phyloP scores from a whole-genome alignment of 2,888 invertebrate genomes.

The Campaea margaritaria region DNA sequence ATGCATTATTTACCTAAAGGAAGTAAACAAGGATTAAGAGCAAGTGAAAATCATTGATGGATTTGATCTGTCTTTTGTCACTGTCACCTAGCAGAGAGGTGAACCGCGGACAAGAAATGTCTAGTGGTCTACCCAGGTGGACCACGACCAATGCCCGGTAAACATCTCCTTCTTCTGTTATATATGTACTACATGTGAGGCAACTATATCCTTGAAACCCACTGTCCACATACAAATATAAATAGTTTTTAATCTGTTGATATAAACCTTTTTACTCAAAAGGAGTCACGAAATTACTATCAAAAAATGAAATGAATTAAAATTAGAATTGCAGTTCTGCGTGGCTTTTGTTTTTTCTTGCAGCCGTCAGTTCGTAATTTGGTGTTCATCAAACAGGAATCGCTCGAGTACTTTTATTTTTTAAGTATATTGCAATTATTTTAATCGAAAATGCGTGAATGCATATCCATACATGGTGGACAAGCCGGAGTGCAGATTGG shows the following conservation, averaged over 20 bases:
- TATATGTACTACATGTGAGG: no score
- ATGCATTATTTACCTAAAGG: no score
- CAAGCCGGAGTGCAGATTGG: slow-evolving; percentile 92
- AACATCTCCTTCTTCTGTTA: no score
- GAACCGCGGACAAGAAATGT: no score
- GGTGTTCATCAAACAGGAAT: slow-evolving; percentile 49
- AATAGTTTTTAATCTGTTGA: not conserved
- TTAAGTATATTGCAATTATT: slow-evolving; percentile 59
- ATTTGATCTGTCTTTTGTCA: no score
- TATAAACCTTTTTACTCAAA: not conserved
- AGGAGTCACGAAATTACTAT: not conserved
- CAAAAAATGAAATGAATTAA: slow-evolving; percentile 1
- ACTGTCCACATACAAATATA: no score
- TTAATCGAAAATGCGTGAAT: slow-evolving; percentile 72
- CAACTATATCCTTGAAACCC: no score
- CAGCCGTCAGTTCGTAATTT: slow-evolving; percentile 48
- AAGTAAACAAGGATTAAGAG: no score
- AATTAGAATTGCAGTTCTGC: slow-evolving; percentile 14
- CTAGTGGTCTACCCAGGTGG: no score
- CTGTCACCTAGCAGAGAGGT: no score
- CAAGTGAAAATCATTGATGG: no score
- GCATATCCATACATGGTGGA: slow-evolving; percentile 79
- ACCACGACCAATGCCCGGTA: no score
- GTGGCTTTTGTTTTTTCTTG: slow-evolving; percentile 26
- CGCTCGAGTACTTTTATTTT: slow-evolving; percentile 55